A percentile compares a stretch with the other conserved stretches of the same genome.
Evolutionary conservation across 2,797 vertebrate species (phyloP).

Genomic region (Tokudaia tokunoshimensis): DNA sequence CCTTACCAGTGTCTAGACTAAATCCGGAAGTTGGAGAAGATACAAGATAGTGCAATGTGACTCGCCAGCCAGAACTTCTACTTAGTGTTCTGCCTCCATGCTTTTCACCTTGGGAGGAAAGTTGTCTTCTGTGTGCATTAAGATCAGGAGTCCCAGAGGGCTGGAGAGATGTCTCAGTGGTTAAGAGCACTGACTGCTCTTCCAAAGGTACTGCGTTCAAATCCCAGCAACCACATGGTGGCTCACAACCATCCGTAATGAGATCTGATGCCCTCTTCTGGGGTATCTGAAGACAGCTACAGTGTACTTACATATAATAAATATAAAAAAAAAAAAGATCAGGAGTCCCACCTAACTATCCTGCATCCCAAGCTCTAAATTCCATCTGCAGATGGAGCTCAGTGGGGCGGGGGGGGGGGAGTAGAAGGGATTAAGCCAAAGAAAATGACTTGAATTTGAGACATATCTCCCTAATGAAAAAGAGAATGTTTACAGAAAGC

Average conservation of each 20-base stretch:
- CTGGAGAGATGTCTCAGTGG: too few species aligned
- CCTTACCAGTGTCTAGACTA: background rate
- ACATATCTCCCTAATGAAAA: background rate
- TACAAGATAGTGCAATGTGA: background rate
- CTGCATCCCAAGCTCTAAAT: background rate
- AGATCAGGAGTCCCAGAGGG: background rate
- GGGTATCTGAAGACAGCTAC: too few species aligned
- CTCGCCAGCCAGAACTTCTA: too few species aligned
- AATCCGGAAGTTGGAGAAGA: background rate
- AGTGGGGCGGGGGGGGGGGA: background rate
- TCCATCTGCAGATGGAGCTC: background rate
- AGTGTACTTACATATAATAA: too few species aligned
- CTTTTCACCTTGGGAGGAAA: background rate
- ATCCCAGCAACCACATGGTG: too few species aligned
- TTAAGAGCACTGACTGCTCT: too few species aligned
- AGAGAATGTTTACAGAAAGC: background rate
- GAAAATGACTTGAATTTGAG: background rate
- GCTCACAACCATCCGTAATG: too few species aligned
- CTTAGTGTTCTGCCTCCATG: background rate
- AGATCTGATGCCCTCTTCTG: too few species aligned
- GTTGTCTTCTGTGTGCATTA: background rate
- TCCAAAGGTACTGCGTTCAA: too few species aligned
- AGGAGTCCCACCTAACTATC: background rate
- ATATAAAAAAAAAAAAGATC: background rate
- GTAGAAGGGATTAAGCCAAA: background rate